These are phyloP conservation scores for Cheilosia variabilis DNA, from an alignment of 2,888 invertebrate genomes.

Conservation along the genomic window DNA sequence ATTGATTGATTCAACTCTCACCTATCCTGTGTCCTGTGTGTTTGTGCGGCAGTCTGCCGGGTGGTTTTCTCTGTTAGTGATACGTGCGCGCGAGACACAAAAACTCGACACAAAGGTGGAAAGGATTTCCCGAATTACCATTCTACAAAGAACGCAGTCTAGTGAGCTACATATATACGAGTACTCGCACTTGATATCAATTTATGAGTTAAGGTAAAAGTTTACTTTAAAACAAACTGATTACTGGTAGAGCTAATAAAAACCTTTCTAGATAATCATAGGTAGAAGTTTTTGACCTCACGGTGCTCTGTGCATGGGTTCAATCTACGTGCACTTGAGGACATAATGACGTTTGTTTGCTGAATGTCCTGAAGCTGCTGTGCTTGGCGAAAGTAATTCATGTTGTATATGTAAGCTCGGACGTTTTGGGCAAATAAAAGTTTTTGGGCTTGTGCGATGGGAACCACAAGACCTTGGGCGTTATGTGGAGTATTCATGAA, in stretches of 20 bases:
- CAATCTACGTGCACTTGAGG: constrained; percentile 45
- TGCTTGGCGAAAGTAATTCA: constrained; percentile 48
- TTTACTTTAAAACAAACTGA: constrained; percentile 49
- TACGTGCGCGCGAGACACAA: constrained; percentile 8
- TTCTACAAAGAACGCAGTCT: constrained; percentile 15
- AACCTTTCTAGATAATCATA: constrained; percentile 48
- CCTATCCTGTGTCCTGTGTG: constrained; percentile 32
- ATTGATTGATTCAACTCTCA: constrained; percentile 80
- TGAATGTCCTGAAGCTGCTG: constrained; percentile 23
- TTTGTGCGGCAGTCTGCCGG: too few relatives aligned
- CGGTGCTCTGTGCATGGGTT: constrained; percentile 32
- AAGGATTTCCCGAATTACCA: constrained; percentile 41
- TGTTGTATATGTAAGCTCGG: constrained; percentile 51
- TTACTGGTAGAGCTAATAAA: constrained; percentile 41
- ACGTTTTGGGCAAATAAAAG: constrained; percentile 56
- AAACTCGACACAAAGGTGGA: constrained; percentile 18
- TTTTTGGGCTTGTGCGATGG: constrained; percentile 34
- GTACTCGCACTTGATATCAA: constrained; percentile 24
- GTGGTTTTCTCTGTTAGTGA: constrained; percentile 9
- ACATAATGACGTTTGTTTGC: constrained; percentile 47
- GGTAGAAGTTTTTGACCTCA: constrained; percentile 21
- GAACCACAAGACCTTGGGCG: constrained; percentile 32
- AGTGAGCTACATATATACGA: not conserved
- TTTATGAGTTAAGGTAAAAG: constrained; percentile 36
- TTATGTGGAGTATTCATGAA: constrained; percentile 39